Conservation (phyloP, 2,888 invertebrate species). For the Ligdia adustata region DNA sequence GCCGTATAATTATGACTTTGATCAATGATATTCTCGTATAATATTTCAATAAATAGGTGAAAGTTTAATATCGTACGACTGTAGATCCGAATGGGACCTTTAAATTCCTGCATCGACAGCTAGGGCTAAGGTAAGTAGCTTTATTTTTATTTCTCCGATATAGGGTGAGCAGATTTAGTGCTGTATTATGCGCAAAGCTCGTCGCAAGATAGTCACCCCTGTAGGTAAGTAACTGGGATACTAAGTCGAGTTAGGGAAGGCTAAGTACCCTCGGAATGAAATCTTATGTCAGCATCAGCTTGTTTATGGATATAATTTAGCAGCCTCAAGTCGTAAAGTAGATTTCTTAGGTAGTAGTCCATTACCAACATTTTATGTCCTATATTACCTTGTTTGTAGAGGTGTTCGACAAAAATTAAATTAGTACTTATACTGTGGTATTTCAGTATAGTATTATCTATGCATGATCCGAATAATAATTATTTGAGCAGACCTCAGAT, state of each 20-base stretch:
- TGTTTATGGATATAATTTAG: conserved; percentile 16
- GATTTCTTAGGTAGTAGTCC: too few species aligned
- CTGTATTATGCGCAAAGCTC: conserved; percentile 31
- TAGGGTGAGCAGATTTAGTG: conserved; percentile 32
- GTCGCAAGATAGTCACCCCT: conserved; percentile 3
- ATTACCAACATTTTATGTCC: too few species aligned
- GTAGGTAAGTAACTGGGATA: not conserved
- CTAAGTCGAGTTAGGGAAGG: not conserved
- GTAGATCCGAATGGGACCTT: not conserved
- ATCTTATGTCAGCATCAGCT: conserved; percentile 1
- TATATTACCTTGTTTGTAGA: too few species aligned
- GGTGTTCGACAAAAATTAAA: too few species aligned
- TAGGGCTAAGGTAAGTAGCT: conserved; percentile 49
- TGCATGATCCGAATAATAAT: too few species aligned
- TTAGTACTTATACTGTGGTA: too few species aligned
- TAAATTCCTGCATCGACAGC: conserved; percentile 48
- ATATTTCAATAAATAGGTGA: too few species aligned
- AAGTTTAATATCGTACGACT: too few species aligned
- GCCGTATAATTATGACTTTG: too few species aligned
- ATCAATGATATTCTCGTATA: too few species aligned
- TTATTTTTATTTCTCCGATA: conserved; percentile 43
- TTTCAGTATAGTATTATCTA: too few species aligned
- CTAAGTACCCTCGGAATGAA: conserved; percentile 15
- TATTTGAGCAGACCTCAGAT: not conserved
- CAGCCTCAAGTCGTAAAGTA: conserved; percentile 7